Percentiles rank a stretch among this genome's conserved stretches.
phyloP scores from a whole-genome alignment of 1,140 invertebrate species.

The Eriocheir sinensis region DNA sequence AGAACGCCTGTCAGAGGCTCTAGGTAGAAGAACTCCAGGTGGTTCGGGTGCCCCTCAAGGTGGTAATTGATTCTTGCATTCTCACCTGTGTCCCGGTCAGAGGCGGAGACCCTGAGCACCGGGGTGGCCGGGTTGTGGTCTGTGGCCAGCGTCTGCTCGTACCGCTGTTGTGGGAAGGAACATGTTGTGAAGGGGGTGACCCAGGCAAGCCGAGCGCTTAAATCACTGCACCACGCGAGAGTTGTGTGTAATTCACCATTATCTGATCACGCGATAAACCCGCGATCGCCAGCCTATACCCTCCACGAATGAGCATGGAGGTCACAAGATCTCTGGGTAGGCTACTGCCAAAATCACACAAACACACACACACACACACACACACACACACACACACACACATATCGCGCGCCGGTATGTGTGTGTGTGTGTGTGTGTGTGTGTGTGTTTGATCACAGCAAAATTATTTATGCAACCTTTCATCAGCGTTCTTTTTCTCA shows the following conservation, averaged over 20 bases:
- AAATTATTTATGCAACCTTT: neutral
- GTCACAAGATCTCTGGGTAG: too few species aligned
- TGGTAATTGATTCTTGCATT: slow-evolving; percentile 56
- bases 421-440: slow-evolving; percentile 47
- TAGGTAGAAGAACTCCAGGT: slow-evolving; percentile 54
- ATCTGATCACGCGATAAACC: neutral
- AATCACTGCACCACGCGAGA: too few species aligned
- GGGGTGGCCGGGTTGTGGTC: slow-evolving; percentile 52
- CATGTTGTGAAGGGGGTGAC: too few species aligned
- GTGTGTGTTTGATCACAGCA: neutral
- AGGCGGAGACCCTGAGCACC: slow-evolving; percentile 54
- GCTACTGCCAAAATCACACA: too few species aligned
- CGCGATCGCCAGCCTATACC: too few species aligned
- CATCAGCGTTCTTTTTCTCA: too few species aligned
- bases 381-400: too few species aligned
- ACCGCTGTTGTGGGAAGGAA: slow-evolving; percentile 6
- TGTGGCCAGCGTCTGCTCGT: slow-evolving; percentile 60
- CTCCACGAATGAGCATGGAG: too few species aligned
- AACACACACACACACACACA: too few species aligned
- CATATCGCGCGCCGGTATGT: neutral
- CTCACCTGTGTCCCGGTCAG: slow-evolving; percentile 49
- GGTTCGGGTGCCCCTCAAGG: slow-evolving; percentile 43
- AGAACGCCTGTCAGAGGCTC: slow-evolving; percentile 47
- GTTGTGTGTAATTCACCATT: neutral
- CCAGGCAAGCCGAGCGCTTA: too few species aligned